Percentiles rank a stretch among this genome's conserved stretches.
Conservation (phyloP, 2,113 vertebrate genomes). For the Oryzias woworae region DNA sequence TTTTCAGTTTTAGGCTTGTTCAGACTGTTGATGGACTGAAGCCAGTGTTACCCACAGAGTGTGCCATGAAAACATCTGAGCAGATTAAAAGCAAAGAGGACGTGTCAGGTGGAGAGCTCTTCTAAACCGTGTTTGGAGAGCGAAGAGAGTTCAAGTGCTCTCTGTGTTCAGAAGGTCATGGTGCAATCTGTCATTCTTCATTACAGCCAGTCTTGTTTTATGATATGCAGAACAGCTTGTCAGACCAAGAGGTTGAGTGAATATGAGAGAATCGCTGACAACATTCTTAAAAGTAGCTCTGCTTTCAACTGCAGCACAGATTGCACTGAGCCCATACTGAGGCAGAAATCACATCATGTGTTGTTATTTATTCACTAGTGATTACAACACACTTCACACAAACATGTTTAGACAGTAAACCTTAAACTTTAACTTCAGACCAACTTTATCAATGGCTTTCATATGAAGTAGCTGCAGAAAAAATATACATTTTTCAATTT, state of each 20-base stretch:
- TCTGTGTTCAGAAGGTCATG: slow-evolving; percentile 52
- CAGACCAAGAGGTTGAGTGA: slow-evolving; percentile 22
- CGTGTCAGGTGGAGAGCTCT: slow-evolving; percentile 36
- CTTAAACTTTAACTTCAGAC: background rate
- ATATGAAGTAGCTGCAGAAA: no score
- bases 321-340: slow-evolving; percentile 14
- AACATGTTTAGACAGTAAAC: slow-evolving; percentile 24
- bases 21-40: slow-evolving; percentile 45
- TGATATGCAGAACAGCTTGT: slow-evolving; percentile 41
- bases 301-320: slow-evolving; percentile 37
- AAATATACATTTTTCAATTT: no score
- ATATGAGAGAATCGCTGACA: slow-evolving; percentile 45
- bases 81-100: slow-evolving; percentile 34
- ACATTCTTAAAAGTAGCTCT: slow-evolving; percentile 38
- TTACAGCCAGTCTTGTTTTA: slow-evolving; percentile 44
- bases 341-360: slow-evolving; percentile 12
- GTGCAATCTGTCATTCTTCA: slow-evolving; percentile 57
- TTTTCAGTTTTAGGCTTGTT: slow-evolving; percentile 40
- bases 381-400: background rate
- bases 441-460: no score
- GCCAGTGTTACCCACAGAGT: slow-evolving; percentile 36
- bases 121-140: slow-evolving; percentile 41
- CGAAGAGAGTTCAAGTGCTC: slow-evolving; percentile 30
- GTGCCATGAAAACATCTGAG: slow-evolving; percentile 41
- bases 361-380: slow-evolving; percentile 26